These are phyloP conservation scores for Heliconius nattereri DNA, from an alignment of 1,140 invertebrate species.

Conservation along the genomic window DNA sequence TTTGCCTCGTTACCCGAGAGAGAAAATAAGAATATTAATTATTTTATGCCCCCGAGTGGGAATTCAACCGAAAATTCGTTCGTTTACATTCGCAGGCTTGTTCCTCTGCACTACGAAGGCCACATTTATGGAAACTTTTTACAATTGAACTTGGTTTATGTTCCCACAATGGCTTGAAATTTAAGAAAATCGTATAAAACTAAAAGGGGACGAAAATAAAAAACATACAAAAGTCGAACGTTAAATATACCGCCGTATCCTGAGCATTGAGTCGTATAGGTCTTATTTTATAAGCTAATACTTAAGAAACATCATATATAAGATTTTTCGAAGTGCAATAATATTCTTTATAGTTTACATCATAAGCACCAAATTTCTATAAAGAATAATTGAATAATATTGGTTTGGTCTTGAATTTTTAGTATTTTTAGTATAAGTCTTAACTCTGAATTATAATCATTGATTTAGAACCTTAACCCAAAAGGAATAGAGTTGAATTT, in stretches of 20 bases:
- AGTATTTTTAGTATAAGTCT: not conserved
- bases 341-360: not conserved
- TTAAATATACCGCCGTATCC: slow-evolving; percentile 27
- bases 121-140: no score
- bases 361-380: slow-evolving; percentile 21
- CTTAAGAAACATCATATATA: not conserved
- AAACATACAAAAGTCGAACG: slow-evolving; percentile 1
- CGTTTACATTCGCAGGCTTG: no score
- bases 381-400: slow-evolving; percentile 12
- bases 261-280: slow-evolving; percentile 35
- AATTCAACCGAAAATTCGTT: no score
- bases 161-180: no score
- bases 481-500: not conserved
- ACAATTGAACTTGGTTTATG: no score
- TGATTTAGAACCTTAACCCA: not conserved
- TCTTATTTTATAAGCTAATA: slow-evolving; percentile 25
- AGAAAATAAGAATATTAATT: no score
- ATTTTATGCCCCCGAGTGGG: no score
- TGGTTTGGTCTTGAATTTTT: slow-evolving; percentile 21
- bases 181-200: not conserved
- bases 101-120: no score
- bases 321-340: not conserved
- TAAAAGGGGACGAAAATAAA: not conserved
- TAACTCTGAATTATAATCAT: not conserved
- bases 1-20: no score